Percentiles rank a stretch among this genome's conserved stretches.
These are phyloP conservation scores for Mesoclemmys tuberculata DNA, from an alignment of 2,113 vertebrate genomes.

Conservation along the genomic window DNA sequence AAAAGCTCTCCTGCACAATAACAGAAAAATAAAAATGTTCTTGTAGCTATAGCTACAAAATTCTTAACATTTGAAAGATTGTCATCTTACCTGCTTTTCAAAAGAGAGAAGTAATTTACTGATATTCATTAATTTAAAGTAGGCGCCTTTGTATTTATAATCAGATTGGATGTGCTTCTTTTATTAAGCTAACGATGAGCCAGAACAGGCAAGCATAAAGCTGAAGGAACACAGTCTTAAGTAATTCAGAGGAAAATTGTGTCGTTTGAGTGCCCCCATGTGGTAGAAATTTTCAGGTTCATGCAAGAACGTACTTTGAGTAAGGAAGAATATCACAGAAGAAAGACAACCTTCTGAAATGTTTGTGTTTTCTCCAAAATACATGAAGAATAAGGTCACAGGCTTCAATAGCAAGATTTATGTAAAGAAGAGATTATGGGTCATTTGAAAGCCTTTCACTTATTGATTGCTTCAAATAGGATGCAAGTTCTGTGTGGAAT, in stretches of 20 bases:
- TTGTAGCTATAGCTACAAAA: not conserved
- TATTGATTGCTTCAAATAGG: not conserved
- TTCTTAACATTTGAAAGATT: not conserved
- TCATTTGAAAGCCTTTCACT: not conserved
- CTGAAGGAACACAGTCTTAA: not conserved
- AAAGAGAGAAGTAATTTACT: not conserved
- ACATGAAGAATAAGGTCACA: not conserved
- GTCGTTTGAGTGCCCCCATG: slow-evolving; percentile 63
- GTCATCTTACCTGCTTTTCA: not conserved
- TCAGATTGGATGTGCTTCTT: not conserved
- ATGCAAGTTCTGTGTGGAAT: not conserved
- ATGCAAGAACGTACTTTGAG: accelerated
- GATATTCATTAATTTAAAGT: not conserved
- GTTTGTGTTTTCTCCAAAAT: not conserved
- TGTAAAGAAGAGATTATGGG: not conserved
- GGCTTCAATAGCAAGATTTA: not conserved
- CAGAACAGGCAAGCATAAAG: not conserved
- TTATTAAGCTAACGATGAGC: not conserved
- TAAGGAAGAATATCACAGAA: not conserved
- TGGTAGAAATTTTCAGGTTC: slow-evolving; percentile 42
- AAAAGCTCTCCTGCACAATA: not conserved
- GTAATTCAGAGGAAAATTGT: not conserved
- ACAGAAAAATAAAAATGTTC: not conserved
- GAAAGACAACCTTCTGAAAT: accelerated
- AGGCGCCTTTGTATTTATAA: not conserved